Conservation (phyloP, 2,113 vertebrate genomes). For the Asarcornis scutulata region DNA sequence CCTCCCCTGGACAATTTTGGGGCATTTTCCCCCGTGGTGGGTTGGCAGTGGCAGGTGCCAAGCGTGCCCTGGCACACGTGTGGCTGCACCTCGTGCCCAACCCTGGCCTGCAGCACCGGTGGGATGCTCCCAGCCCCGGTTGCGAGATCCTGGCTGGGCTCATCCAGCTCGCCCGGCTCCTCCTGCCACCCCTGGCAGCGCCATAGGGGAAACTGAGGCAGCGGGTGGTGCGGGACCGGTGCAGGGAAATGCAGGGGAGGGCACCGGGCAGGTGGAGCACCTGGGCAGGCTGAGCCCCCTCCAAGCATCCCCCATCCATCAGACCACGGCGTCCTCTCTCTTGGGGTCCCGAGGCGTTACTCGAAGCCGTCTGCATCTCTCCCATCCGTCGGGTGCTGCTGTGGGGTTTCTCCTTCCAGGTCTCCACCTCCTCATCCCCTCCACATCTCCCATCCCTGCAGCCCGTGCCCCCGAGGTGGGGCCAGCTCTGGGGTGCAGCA, state of each 20-base stretch:
- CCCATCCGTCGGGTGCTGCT: accelerated
- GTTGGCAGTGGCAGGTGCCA: neutral
- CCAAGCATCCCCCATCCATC: accelerated
- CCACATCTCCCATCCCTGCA: neutral
- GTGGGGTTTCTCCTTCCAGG: neutral
- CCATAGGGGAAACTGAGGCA: neutral
- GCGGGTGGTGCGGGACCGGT: neutral
- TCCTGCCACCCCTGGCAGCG: neutral
- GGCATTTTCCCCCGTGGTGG: accelerated
- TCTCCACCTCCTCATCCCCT: neutral
- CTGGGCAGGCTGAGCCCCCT: neutral
- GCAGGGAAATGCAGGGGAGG: neutral
- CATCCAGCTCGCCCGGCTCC: neutral
- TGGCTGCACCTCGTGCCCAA: accelerated
- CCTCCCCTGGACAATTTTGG: accelerated
- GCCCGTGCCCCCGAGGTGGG: accelerated
- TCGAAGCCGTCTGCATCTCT: neutral
- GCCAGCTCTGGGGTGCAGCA: accelerated
- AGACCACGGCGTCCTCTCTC: neutral
- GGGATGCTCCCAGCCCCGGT: too few relatives aligned
- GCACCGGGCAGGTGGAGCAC: neutral
- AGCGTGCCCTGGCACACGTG: neutral
- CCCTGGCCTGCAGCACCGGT: too few relatives aligned
- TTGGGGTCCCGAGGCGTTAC: neutral
- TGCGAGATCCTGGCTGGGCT: neutral